Base-by-base conservation (phyloP, 2,797 vertebrate genomes). In the Melanotaenia trifasciata region DNA sequence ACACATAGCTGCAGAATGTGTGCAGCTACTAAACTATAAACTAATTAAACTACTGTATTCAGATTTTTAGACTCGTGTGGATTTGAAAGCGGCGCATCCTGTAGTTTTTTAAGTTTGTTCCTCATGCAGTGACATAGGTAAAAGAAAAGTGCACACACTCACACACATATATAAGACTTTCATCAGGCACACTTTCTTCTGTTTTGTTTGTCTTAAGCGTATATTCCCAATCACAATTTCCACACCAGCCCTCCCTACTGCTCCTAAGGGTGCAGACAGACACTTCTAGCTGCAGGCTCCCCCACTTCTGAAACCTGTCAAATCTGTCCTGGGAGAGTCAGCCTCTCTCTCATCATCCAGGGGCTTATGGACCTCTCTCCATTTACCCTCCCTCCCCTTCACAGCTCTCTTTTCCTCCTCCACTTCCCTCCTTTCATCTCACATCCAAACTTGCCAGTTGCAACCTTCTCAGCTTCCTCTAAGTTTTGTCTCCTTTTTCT, bases 241-340 rank as follows among this genome's bases (percentile, higher is more conserved):
- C 92, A 90, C 88, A 89, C 87, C 86, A 91, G 84, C 89, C 91
- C 91, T 91, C 86, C 79, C 87, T 80, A 76, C 70, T 43, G 85
- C 87, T 93, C 93, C 94, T 95, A 86, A 90, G 90, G 90, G 91
- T 93, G 93, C 89, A 90, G 84, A 89, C 92, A 89, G 92, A 93
- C 92, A 90, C 92, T 94, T 94, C 93, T 94, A 91, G 93, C 94
- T 95, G 93, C 93, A 92, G 95, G 94, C 94, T 95, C 91, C 94
- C 94, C 92, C 87, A 94, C 94, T 95, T 95, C 94, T 95, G 92
- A 95, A 92, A 94, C 92, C 94, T 94, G 94, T 95, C 94, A 94
- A 94, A 94, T 93, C 92, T 92, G 90, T 94, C 94, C 94, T 93
- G 92, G 83, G 94, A 94, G 93, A 94, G 91, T 87, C 90, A 91